phyloP scores from a whole-genome alignment of 2,113 vertebrate species.

The Pterocles gutturalis region DNA sequence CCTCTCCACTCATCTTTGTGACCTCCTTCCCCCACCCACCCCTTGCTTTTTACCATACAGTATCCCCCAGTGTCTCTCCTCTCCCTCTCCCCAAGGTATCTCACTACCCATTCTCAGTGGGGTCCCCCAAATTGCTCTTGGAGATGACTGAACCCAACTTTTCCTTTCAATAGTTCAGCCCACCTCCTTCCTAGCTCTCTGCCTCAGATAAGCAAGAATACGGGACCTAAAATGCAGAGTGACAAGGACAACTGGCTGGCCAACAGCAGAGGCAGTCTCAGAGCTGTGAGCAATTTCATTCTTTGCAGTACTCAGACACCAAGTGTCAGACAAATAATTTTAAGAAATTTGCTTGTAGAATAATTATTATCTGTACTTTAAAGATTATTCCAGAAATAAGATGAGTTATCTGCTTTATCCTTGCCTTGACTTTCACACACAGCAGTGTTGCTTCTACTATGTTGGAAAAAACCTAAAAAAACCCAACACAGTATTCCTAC shows the following conservation, averaged over 20 bases:
- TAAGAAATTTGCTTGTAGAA: not conserved
- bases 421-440: not conserved
- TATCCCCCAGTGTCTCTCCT: not conserved
- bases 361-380: not conserved
- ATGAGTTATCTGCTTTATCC: not conserved
- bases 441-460: not conserved
- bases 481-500: constrained; percentile 65
- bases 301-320: not conserved
- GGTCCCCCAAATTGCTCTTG: not conserved
- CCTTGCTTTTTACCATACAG: not conserved
- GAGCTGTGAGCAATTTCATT: not conserved
- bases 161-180: not conserved
- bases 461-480: not conserved
- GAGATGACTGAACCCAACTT: not conserved
- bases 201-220: not conserved
- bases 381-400: not conserved
- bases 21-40: not conserved
- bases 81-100: not conserved
- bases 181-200: not conserved
- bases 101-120: not conserved
- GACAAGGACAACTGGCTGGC: not conserved
- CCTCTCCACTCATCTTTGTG: not conserved
- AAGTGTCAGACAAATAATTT: not conserved
- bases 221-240: not conserved
- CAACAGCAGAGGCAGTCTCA: not conserved